These are phyloP conservation scores for Lepidurus packardi DNA, from an alignment of 1,140 invertebrate genomes.

Conservation along the genomic window DNA sequence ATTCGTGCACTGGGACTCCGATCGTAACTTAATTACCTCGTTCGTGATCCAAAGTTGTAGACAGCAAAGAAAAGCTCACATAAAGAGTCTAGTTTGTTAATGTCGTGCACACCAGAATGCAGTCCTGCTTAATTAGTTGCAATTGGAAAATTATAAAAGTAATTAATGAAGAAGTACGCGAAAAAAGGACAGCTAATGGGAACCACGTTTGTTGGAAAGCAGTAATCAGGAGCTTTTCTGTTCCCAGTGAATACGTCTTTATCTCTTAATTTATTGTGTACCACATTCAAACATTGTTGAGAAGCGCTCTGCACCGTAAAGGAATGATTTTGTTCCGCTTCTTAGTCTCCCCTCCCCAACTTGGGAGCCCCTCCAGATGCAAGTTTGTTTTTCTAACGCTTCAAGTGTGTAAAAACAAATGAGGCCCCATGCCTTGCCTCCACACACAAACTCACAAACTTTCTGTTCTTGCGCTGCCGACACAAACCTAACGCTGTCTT, in stretches of 20 bases:
- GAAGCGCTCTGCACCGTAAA: not conserved
- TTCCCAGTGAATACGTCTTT: not conserved
- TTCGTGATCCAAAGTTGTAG: not conserved
- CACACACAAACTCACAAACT: not conserved
- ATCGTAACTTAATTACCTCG: slow-evolving; percentile 5
- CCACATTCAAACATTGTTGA: not conserved
- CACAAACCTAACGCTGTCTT: slow-evolving; percentile 2
- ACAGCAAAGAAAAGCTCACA: not conserved
- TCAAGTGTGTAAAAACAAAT: slow-evolving; percentile 19
- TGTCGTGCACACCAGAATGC: not conserved
- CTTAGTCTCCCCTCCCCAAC: not conserved
- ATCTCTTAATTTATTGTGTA: slow-evolving; percentile 16
- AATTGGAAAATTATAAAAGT: not conserved
- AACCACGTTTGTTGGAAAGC: not conserved
- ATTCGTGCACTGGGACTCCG: slow-evolving; percentile 58
- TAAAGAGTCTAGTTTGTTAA: not conserved
- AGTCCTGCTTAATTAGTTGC: not conserved
- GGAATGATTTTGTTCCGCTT: slow-evolving; percentile 9
- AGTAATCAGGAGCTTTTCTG: not conserved
- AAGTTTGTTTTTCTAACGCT: slow-evolving; percentile 7
- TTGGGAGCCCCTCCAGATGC: slow-evolving; percentile 4
- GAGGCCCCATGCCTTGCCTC: slow-evolving; percentile 16
- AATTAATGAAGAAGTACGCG: not conserved
- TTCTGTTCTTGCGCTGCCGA: slow-evolving; percentile 20
- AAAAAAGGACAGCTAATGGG: not conserved